A percentile compares a stretch with the other conserved stretches of the same genome.
Conservation (phyloP, 2,888 invertebrate species). For the Heteromurus nitidus region DNA sequence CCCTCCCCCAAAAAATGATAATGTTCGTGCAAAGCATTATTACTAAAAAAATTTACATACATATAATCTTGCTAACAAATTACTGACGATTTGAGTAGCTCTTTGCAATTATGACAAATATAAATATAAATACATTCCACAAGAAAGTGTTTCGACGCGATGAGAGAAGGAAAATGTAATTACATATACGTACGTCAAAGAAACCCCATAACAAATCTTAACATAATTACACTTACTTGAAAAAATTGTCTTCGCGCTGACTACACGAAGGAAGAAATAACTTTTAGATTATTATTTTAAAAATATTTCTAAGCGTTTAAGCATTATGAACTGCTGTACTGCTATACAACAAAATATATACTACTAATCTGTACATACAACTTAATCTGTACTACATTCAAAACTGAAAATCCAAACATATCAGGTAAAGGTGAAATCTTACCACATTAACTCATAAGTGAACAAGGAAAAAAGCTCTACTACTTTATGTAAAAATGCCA, state of each 20-base stretch:
- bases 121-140: background rate
- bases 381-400: constrained; percentile 42
- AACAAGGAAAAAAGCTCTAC: constrained; percentile 33
- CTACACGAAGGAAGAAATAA: background rate
- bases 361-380: constrained; percentile 3
- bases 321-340: constrained; percentile 12
- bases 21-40: too few relatives aligned
- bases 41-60: too few relatives aligned
- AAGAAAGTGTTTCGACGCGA: constrained; percentile 1
- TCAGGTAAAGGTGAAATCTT: constrained; percentile 59
- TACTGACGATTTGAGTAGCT: too few relatives aligned
- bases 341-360: background rate
- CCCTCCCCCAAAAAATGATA: too few relatives aligned
- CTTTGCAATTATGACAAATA: background rate
- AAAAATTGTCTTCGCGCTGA: constrained; percentile 42
- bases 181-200: constrained; percentile 4
- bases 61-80: too few relatives aligned
- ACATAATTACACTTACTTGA: constrained; percentile 7
- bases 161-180: constrained; percentile 3
- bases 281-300: background rate
- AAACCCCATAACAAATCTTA: background rate
- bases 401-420: constrained; percentile 67
- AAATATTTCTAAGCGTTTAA: background rate
- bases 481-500: constrained; percentile 50
- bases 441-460: constrained; percentile 21